These are phyloP conservation scores for Agelastica alni DNA, from an alignment of 2,888 invertebrate species.

Conservation along the genomic window DNA sequence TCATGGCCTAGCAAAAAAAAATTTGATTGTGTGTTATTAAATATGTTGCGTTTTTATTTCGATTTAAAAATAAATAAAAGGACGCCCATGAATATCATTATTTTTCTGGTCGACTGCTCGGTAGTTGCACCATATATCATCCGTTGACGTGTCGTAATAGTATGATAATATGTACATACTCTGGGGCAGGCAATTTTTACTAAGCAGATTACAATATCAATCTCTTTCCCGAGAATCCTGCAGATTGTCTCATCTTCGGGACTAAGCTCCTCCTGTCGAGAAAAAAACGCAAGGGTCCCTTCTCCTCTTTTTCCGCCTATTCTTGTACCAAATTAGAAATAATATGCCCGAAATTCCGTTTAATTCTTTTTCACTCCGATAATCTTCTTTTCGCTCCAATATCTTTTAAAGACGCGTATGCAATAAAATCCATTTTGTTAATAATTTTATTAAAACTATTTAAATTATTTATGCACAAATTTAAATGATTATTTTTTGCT, in stretches of 20 bases:
- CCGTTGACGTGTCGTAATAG: constrained; percentile 58
- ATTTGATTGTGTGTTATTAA: background rate
- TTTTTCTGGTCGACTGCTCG: constrained; percentile 54
- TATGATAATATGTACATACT: constrained; percentile 60
- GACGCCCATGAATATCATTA: constrained; percentile 40
- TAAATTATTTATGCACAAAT: too few relatives aligned
- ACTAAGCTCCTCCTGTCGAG: constrained; percentile 30
- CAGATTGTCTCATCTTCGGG: constrained; percentile 45
- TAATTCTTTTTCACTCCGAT: background rate
- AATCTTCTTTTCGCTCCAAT: too few relatives aligned
- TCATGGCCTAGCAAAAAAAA: too few relatives aligned
- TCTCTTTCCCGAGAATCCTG: constrained; percentile 52
- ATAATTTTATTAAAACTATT: too few relatives aligned
- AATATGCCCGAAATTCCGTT: constrained; percentile 45
- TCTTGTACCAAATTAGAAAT: constrained; percentile 52
- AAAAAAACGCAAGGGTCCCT: constrained; percentile 17
- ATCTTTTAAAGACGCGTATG: too few relatives aligned
- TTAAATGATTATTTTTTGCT: too few relatives aligned
- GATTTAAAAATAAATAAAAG: constrained; percentile 7
- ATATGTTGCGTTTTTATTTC: too few relatives aligned
- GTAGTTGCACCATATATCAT: constrained; percentile 57
- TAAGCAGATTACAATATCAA: constrained; percentile 59
- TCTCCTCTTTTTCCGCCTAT: constrained; percentile 37
- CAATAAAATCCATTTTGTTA: too few relatives aligned
- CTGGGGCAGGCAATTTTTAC: constrained; percentile 57